These are phyloP conservation scores for Prosopocoilus inquinatus DNA, from an alignment of 2,888 invertebrate species.

Conservation along the genomic window DNA sequence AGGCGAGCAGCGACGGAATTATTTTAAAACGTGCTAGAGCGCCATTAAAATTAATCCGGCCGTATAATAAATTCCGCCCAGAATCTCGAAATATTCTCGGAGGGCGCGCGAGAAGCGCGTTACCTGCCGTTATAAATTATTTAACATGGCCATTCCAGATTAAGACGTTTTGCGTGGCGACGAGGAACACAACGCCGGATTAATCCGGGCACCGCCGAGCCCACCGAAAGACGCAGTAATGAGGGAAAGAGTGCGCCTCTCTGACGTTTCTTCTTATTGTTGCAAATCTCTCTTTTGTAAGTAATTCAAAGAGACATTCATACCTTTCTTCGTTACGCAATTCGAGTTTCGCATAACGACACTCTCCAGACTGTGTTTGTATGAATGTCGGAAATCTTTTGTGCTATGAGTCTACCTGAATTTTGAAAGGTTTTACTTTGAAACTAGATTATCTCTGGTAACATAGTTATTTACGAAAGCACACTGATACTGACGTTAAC, in stretches of 20 bases:
- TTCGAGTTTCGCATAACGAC: no score
- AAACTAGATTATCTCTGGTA: no score
- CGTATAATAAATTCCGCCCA: slow-evolving; percentile 31
- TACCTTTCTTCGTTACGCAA: neutral
- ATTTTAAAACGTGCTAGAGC: neutral
- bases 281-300: slow-evolving; percentile 17
- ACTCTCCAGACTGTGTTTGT: no score
- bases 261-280: slow-evolving; percentile 13
- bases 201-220: slow-evolving; percentile 29
- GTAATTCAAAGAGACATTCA: slow-evolving; percentile 17
- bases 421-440: no score
- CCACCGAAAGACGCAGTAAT: slow-evolving; percentile 31
- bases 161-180: slow-evolving; percentile 33
- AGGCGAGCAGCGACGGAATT: neutral
- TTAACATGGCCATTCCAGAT: slow-evolving; percentile 39
- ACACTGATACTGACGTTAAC: no score
- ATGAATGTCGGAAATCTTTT: no score
- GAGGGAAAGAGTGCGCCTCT: slow-evolving; percentile 21
- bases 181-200: slow-evolving; percentile 23
- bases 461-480: no score
- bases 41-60: slow-evolving; percentile 33
- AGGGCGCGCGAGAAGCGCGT: slow-evolving; percentile 30
- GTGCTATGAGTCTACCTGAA: no score
- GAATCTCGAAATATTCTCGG: slow-evolving; percentile 31
- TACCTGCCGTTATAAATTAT: slow-evolving; percentile 40